phyloP scores from a whole-genome alignment of 2,797 vertebrate genomes.

The Carcharodon carcharias region DNA sequence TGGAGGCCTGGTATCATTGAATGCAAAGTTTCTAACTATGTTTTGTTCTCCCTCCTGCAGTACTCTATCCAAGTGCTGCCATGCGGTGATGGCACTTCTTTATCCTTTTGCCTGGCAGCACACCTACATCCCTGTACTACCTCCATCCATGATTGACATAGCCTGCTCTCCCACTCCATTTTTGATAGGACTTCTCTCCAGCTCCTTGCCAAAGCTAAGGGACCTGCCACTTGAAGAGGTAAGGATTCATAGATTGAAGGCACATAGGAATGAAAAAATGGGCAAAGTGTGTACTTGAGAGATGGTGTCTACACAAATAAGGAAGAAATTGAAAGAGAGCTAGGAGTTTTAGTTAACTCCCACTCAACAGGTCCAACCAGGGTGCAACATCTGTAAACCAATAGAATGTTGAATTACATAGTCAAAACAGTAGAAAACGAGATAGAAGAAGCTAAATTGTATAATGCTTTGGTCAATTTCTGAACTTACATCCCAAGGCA shows the following conservation, averaged over 20 bases:
- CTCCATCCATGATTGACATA: slow-evolving; percentile 90
- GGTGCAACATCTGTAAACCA: neutral
- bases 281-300: neutral
- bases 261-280: neutral
- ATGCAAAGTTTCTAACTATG: neutral
- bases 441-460: neutral
- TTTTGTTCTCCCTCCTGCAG: slow-evolving; percentile 53
- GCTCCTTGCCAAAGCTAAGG: slow-evolving; percentile 80
- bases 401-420: neutral
- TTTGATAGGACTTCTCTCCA: slow-evolving; percentile 88
- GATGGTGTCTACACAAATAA: neutral
- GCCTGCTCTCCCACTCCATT: slow-evolving; percentile 95
- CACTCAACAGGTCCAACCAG: neutral
- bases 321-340: neutral
- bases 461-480: too few relatives aligned
- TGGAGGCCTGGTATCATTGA: neutral
- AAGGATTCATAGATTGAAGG: slow-evolving; percentile 42
- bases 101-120: slow-evolving; percentile 98
- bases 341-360: neutral
- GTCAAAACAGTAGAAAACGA: neutral
- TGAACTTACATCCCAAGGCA: too few relatives aligned
- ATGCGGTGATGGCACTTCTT: slow-evolving; percentile 82
- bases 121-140: slow-evolving; percentile 94
- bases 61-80: slow-evolving; percentile 92
- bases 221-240: slow-evolving; percentile 95